Conservation (phyloP, 2,888 invertebrate species). For the Melanargia galathea region DNA sequence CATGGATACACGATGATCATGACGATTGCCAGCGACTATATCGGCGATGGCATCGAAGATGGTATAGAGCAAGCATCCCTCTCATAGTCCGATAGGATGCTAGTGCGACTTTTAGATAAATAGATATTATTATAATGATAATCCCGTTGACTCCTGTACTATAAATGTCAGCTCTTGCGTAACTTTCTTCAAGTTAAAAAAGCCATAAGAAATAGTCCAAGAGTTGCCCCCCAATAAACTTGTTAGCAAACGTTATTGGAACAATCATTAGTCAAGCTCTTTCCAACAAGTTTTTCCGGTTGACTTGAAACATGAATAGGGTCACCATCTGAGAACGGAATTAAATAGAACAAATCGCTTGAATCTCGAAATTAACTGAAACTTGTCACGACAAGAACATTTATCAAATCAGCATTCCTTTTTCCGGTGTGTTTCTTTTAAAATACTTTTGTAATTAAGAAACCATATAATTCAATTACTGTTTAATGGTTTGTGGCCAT, state of each 20-base stretch:
- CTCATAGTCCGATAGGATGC: too few relatives aligned
- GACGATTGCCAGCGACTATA: too few relatives aligned
- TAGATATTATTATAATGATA: background rate
- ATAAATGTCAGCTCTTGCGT: conserved; percentile 3
- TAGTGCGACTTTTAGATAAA: too few relatives aligned
- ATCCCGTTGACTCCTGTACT: conserved; percentile 2
- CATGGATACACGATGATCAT: too few relatives aligned
- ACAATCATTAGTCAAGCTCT: conserved; percentile 40
- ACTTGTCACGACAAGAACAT: background rate
- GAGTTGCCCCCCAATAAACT: conserved; percentile 29
- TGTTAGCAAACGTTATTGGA: conserved; percentile 31
- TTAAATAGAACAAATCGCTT: conserved; percentile 6
- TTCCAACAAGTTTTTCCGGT: conserved; percentile 19
- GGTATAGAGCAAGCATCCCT: too few relatives aligned
- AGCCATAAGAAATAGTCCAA: conserved; percentile 11
- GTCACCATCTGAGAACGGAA: background rate
- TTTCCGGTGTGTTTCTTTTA: background rate
- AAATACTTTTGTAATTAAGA: background rate
- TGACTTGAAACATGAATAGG: conserved; percentile 13
- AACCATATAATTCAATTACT: too few relatives aligned
- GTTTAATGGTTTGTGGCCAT: too few relatives aligned
- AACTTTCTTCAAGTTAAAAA: conserved; percentile 13
- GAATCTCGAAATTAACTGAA: background rate
- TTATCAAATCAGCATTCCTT: background rate
- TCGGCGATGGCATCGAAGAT: too few relatives aligned